Conservation (phyloP, 2,888 invertebrate genomes). For the Pristionchus entomophagus region DNA sequence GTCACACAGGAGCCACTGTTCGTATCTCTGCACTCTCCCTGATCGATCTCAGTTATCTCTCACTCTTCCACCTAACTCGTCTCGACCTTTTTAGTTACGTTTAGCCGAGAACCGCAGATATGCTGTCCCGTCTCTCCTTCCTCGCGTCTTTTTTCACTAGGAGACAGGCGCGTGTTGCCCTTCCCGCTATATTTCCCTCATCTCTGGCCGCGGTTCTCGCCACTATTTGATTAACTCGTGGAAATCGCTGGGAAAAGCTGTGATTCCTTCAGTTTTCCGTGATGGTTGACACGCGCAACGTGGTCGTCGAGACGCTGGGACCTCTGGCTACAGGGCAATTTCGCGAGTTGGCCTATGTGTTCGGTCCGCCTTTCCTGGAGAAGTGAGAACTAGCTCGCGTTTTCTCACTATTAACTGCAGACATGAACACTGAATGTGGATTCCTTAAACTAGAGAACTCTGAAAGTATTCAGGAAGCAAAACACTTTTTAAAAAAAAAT, state of each 20-base stretch:
- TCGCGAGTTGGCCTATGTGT: slow-evolving; percentile 18
- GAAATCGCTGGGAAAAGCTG: too few species aligned
- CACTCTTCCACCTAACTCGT: neutral
- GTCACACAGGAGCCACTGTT: neutral
- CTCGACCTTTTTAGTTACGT: neutral
- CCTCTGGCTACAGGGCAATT: neutral
- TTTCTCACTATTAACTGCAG: too few species aligned
- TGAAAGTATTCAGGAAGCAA: neutral
- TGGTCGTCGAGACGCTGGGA: neutral
- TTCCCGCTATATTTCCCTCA: neutral
- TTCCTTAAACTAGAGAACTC: neutral
- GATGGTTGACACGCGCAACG: slow-evolving; percentile 37
- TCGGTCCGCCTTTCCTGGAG: neutral
- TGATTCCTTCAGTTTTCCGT: neutral
- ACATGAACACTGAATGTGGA: too few species aligned
- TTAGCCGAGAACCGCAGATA: neutral
- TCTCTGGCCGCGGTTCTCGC: too few species aligned
- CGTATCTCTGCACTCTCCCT: neutral
- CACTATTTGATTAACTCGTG: too few species aligned
- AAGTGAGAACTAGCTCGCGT: too few species aligned
- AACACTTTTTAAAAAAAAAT: neutral
- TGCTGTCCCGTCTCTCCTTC: slow-evolving; percentile 18
- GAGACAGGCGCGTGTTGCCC: slow-evolving; percentile 1
- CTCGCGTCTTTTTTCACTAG: neutral
- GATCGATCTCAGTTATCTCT: neutral